Evolutionary conservation across 2,797 vertebrate genomes (phyloP), one percentile per base, ranked within the genome.

Genomic region (Morus bassanus): DNA sequence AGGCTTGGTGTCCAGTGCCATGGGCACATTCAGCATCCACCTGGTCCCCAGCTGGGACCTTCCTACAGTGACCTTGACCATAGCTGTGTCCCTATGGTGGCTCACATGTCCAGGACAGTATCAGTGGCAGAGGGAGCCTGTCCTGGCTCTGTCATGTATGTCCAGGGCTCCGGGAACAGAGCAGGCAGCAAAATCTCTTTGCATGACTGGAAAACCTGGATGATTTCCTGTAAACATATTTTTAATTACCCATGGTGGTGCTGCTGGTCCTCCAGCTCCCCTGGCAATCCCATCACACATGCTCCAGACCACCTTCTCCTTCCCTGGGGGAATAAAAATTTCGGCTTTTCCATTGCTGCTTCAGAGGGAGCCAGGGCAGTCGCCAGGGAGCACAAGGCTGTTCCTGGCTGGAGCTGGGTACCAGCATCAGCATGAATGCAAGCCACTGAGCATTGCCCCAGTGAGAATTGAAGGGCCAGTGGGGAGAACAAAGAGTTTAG

Each of bases 281-380:
- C 79, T 35, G 27, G 64, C 27, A 45, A 30, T 14, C 51, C 60
- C 45, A 54, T 4, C 65, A 28, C n/a, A 6, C 0, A 0, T 18
- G 45, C 37, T 85, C 68, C 84, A 67, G 48, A 21, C 7, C 59
- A 53, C 18, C 48, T 88, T 11, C 43, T 64, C 33, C 59, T 68
- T 53, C 74, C 50, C 50, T 15, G 10, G 10, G 53, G 31, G 17
- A 56, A 33, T 12, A 27, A 27, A 48, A 7, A 13, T 8, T 16
- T 48, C 54, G 28, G 7, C 15, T 92, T 83, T 82, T 21, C 64
- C 56, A 16, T 6, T 41, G 68, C 79, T 91, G 67, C 79, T 59
- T 18, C 3, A 0, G 14, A 39, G 31, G 41, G 61, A 84, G 78
- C 18, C 88, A 59, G 48, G 43, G 48, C 0, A 0, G 21, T 9